Conservation (phyloP, 2,797 vertebrate species). For the Valencia hispanica region DNA sequence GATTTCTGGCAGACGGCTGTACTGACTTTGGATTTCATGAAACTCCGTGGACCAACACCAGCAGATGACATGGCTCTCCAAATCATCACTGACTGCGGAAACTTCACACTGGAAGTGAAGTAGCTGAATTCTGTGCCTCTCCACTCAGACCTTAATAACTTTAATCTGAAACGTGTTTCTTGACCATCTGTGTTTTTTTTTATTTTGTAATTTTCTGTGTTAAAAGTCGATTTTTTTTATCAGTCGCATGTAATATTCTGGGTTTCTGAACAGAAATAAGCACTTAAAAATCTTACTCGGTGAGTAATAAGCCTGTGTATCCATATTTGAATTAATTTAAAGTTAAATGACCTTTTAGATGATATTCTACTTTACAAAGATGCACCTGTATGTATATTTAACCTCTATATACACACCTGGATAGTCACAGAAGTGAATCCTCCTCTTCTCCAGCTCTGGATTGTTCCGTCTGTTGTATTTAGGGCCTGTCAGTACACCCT, state of each 20-base stretch:
- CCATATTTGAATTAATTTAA: not conserved
- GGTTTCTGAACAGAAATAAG: not conserved
- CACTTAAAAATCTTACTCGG: not conserved
- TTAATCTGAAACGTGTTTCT: no score
- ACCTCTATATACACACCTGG: constrained; percentile 73
- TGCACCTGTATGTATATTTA: not conserved
- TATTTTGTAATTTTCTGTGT: no score
- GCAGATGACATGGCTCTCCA: no score
- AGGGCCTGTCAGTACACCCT: constrained; percentile 84
- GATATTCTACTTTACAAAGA: not conserved
- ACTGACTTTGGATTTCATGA: no score
- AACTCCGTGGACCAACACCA: no score
- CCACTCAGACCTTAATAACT: no score
- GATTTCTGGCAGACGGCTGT: no score
- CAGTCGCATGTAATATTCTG: not conserved
- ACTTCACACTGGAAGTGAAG: no score
- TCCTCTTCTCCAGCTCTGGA: constrained; percentile 92
- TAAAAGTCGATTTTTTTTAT: no score
- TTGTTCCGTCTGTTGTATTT: constrained; percentile 93
- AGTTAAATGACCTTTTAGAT: not conserved
- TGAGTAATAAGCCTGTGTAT: not conserved
- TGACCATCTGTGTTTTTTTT: no score
- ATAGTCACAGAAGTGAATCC: constrained; percentile 91
- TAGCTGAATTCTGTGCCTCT: no score
- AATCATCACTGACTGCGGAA: no score